A percentile compares a stretch with the other conserved stretches of the same genome.
phyloP scores from a whole-genome alignment of 2,888 invertebrate species.

The Sipha maydis region DNA sequence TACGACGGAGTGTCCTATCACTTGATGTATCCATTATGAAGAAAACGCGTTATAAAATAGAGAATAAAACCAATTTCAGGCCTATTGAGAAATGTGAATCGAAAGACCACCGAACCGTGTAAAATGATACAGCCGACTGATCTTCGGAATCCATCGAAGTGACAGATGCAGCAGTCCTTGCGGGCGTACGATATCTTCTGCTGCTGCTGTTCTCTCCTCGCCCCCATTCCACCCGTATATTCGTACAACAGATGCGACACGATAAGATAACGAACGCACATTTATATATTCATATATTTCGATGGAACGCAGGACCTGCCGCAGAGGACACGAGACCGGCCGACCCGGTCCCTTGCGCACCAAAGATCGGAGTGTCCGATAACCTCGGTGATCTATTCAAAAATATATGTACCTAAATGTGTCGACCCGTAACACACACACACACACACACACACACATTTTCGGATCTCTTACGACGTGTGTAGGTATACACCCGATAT shows the following conservation, averaged over 20 bases:
- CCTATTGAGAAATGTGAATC: background rate
- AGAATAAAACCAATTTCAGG: background rate
- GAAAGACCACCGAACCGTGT: conserved; percentile 43
- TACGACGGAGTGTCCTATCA: background rate
- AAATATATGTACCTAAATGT: background rate
- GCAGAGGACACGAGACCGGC: background rate
- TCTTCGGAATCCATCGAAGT: conserved; percentile 12
- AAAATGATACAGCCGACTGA: conserved; percentile 47
- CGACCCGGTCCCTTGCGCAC: background rate
- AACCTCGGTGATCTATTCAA: conserved; percentile 31
- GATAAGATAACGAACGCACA: conserved; percentile 38
- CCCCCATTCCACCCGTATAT: background rate
- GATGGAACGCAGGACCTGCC: background rate
- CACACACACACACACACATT: background rate
- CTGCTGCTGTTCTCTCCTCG: background rate
- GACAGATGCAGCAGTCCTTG: conserved; percentile 42
- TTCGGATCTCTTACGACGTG: background rate
- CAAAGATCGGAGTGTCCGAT: conserved; percentile 34
- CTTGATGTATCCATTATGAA: background rate
- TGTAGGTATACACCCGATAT: background rate
- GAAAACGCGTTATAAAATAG: background rate
- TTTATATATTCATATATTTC: conserved; percentile 22
- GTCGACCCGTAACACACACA: conserved; percentile 7
- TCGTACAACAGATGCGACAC: conserved; percentile 41
- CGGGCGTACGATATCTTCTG: conserved; percentile 15